phyloP scores from a whole-genome alignment of 1,140 invertebrate species.

The Chlorops oryzae region DNA sequence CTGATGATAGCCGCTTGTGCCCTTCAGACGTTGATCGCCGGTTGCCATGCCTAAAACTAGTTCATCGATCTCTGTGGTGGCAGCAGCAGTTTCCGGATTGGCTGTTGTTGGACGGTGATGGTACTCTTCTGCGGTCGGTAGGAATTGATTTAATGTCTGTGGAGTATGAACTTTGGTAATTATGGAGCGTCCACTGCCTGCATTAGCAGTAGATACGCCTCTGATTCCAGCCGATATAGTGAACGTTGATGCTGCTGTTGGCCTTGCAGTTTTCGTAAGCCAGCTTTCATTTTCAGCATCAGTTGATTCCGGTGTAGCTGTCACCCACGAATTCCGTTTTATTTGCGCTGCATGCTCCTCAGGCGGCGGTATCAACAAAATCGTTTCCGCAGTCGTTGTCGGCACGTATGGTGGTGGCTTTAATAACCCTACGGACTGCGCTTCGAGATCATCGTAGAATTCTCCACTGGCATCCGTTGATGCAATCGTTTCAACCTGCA shows the following conservation, averaged over 20 bases:
- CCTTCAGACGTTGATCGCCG: background rate
- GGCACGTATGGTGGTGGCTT: slow-evolving; percentile 31
- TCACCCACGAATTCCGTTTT: slow-evolving; percentile 36
- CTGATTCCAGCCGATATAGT: slow-evolving; percentile 18
- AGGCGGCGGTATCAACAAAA: slow-evolving; percentile 39
- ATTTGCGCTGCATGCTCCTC: slow-evolving; percentile 42
- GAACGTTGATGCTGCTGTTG: slow-evolving; percentile 5
- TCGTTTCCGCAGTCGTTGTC: slow-evolving; percentile 42
- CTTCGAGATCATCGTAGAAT: slow-evolving; percentile 37
- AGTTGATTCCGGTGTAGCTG: background rate
- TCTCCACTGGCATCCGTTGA: slow-evolving; percentile 22
- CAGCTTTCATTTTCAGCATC: too few species aligned
- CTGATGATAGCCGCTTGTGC: background rate
- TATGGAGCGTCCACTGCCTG: slow-evolving; percentile 51
- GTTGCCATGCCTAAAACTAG: slow-evolving; percentile 4
- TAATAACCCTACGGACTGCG: slow-evolving; percentile 33
- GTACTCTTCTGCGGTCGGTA: slow-evolving; percentile 43
- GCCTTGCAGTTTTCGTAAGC: background rate
- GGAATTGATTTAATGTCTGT: slow-evolving; percentile 26
- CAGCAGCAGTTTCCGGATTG: slow-evolving; percentile 26
- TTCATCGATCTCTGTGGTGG: slow-evolving; percentile 29
- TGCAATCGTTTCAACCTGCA: slow-evolving; percentile 13
- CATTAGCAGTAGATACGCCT: slow-evolving; percentile 15
- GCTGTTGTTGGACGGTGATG: slow-evolving; percentile 24
- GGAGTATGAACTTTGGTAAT: slow-evolving; percentile 61